These are phyloP conservation scores for Drosophila sp. DNA, from an alignment of 1,140 invertebrate genomes.

Conservation along the genomic window DNA sequence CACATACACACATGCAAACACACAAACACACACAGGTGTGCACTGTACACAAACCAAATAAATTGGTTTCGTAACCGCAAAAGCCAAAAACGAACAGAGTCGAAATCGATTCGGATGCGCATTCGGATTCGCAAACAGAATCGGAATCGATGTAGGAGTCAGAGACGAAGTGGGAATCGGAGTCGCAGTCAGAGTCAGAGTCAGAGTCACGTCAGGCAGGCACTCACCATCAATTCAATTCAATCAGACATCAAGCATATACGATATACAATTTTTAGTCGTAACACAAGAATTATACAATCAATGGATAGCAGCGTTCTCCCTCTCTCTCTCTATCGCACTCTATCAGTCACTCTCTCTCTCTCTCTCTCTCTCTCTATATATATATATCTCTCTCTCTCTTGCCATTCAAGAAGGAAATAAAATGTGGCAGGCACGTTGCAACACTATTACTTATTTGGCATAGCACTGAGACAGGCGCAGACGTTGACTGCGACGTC, in stretches of 20 bases:
- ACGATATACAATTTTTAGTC: constrained; percentile 71
- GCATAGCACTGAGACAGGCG: constrained; percentile 67
- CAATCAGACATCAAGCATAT: constrained; percentile 82
- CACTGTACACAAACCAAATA: constrained; percentile 65
- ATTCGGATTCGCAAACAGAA: constrained; percentile 21
- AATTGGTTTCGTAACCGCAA: constrained; percentile 84
- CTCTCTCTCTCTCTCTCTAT: background rate
- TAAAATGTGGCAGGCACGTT: constrained; percentile 83
- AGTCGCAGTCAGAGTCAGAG: constrained; percentile 26
- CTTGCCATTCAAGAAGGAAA: constrained; percentile 58
- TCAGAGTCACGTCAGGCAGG: constrained; percentile 38
- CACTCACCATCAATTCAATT: constrained; percentile 79
- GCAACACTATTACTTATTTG: constrained; percentile 83
- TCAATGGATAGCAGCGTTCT: constrained; percentile 54
- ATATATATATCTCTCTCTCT: constrained; percentile 4
- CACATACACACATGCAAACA: constrained; percentile 34
- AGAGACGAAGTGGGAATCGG: background rate
- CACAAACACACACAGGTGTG: constrained; percentile 18
- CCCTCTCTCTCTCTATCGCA: constrained; percentile 19
- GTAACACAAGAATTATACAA: constrained; percentile 80
- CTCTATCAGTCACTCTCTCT: constrained; percentile 18
- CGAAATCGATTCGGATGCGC: constrained; percentile 26
- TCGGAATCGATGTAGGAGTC: constrained; percentile 13
- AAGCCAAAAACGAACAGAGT: constrained; percentile 64
- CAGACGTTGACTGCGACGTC: constrained; percentile 44